Conservation (phyloP, 2,113 vertebrate species). For the Telmatochromis brachygnathus region DNA sequence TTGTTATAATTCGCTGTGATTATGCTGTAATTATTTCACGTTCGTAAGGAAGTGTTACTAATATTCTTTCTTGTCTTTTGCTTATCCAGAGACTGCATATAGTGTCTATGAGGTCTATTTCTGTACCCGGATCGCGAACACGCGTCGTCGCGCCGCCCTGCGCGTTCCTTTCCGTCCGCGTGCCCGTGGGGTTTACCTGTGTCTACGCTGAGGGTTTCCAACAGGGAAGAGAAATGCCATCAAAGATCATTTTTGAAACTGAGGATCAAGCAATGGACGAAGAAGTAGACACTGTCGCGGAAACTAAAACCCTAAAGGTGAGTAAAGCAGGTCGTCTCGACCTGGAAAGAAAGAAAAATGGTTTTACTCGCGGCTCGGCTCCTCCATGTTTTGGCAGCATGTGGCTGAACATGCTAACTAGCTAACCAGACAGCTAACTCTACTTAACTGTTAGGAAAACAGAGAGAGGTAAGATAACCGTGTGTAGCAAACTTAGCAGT, state of each 20-base stretch:
- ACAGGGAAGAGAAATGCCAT: slow-evolving; percentile 56
- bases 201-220: slow-evolving; percentile 28
- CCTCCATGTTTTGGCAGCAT: slow-evolving; percentile 39
- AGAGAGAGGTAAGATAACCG: fast-evolving
- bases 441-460: background rate
- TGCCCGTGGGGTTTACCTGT: background rate
- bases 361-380: background rate
- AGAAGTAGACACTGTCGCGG: slow-evolving; percentile 14
- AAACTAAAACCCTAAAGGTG: slow-evolving; percentile 43
- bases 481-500: too few species aligned
- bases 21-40: background rate
- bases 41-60: background rate
- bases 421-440: background rate
- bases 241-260: slow-evolving; percentile 46
- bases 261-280: slow-evolving; percentile 38
- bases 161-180: slow-evolving; percentile 56
- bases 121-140: background rate
- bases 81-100: background rate
- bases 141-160: background rate
- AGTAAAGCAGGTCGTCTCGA: background rate
- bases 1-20: background rate
- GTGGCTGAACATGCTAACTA: slow-evolving; percentile 22
- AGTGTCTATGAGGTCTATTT: background rate
- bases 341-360: background rate
- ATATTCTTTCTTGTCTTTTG: background rate